A percentile compares a stretch with the other conserved stretches of the same genome.
Evolutionary conservation across 1,140 invertebrate species (phyloP).

Genomic region (Alviniconcha marisindica): DNA sequence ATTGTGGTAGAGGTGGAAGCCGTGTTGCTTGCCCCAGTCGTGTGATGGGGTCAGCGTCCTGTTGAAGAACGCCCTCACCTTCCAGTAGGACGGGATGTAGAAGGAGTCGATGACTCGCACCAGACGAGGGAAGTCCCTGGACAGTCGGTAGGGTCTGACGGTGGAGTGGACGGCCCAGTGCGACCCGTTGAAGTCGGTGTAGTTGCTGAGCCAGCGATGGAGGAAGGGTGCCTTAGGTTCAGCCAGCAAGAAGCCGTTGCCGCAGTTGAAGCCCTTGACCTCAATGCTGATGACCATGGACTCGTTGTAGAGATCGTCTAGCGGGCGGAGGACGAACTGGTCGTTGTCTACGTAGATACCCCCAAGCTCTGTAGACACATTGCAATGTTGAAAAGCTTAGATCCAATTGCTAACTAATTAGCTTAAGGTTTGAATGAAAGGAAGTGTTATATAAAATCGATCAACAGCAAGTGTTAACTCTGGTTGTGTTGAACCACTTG

Average conservation of each 20-base stretch:
- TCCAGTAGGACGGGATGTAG: not conserved
- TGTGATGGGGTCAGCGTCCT: not conserved
- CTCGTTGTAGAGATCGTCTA: not conserved
- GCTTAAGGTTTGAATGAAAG: no score
- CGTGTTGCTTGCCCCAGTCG: not conserved
- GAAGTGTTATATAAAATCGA: no score
- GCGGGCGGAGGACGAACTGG: not conserved
- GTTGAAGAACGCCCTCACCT: not conserved
- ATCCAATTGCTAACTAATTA: no score
- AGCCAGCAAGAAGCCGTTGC: not conserved
- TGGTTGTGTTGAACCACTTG: no score
- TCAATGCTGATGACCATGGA: not conserved
- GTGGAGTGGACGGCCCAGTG: not conserved
- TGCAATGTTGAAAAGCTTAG: no score
- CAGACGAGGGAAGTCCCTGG: not conserved
- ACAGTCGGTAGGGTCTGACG: not conserved
- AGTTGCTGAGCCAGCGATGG: not conserved
- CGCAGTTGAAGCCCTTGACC: not conserved
- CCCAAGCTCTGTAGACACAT: no score
- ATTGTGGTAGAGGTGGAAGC: not conserved
- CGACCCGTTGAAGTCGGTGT: not conserved
- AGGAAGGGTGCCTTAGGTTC: not conserved
- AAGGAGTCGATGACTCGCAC: constrained; percentile 20
- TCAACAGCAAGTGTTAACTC: no score
- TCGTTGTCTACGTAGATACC: not conserved